These are phyloP conservation scores for Euthynnus affinis DNA, from an alignment of 2,797 vertebrate genomes.

Conservation along the genomic window DNA sequence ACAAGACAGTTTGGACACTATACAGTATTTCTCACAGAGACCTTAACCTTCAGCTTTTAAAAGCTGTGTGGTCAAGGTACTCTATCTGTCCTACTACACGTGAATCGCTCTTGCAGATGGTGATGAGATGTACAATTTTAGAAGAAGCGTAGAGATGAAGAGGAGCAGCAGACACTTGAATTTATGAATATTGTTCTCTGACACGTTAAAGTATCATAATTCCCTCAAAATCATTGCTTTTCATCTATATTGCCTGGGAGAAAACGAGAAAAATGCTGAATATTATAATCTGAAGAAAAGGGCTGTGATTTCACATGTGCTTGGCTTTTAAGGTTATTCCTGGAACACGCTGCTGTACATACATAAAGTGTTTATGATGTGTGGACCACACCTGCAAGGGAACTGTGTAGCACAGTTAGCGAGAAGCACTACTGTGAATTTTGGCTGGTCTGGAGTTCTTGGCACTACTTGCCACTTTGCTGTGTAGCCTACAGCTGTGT, in stretches of 20 bases:
- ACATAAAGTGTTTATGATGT: slow-evolving; percentile 78
- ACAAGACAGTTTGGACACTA: background rate
- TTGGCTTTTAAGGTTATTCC: slow-evolving; percentile 70
- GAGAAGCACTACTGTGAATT: slow-evolving; percentile 53
- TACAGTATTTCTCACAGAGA: slow-evolving; percentile 5
- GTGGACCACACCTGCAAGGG: slow-evolving; percentile 77
- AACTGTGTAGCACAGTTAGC: slow-evolving; percentile 43
- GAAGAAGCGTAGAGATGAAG: background rate
- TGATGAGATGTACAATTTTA: slow-evolving; percentile 18
- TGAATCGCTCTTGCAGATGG: background rate
- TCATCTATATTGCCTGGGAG: slow-evolving; percentile 13
- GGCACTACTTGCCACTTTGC: slow-evolving; percentile 49
- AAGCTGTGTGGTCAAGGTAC: slow-evolving; percentile 1
- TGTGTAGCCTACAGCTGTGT: slow-evolving; percentile 25
- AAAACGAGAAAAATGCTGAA: slow-evolving; percentile 38
- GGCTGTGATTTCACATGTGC: slow-evolving; percentile 64
- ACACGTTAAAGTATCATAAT: slow-evolving; percentile 24
- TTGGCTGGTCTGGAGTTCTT: slow-evolving; percentile 55
- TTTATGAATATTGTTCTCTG: slow-evolving; percentile 12
- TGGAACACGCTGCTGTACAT: slow-evolving; percentile 61
- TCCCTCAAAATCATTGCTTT: slow-evolving; percentile 24
- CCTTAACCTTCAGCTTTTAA: slow-evolving; percentile 28
- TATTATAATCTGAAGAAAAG: slow-evolving; percentile 55
- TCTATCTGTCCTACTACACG: background rate
- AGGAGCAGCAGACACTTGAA: slow-evolving; percentile 21